Evolutionary conservation across 1,140 invertebrate species (phyloP).

Genomic region (Zophobas atratus): DNA sequence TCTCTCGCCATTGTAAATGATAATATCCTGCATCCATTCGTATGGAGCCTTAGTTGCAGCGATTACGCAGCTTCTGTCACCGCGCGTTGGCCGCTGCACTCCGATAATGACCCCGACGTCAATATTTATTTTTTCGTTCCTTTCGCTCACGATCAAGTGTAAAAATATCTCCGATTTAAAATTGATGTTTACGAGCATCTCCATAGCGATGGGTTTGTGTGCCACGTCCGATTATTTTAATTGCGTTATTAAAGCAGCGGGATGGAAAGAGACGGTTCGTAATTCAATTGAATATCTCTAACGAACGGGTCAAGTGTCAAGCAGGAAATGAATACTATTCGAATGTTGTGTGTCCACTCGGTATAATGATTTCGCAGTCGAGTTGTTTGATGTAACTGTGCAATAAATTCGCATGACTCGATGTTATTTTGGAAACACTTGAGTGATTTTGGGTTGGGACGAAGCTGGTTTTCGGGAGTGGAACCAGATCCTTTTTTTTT

Average conservation of each 20-base stretch:
- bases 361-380: neutral
- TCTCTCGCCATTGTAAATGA: slow-evolving; percentile 36
- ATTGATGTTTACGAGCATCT: slow-evolving; percentile 18
- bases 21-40: slow-evolving; percentile 32
- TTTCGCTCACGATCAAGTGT: neutral
- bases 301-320: neutral
- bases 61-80: neutral
- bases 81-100: slow-evolving; percentile 18
- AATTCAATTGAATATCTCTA: neutral
- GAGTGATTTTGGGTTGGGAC: too few relatives aligned
- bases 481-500: too few relatives aligned
- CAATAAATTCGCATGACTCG: neutral
- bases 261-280: neutral
- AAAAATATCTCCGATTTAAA: slow-evolving; percentile 20
- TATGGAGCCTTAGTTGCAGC: slow-evolving; percentile 28
- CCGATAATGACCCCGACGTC: neutral
- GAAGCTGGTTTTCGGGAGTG: too few relatives aligned
- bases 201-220: neutral
- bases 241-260: slow-evolving; percentile 1
- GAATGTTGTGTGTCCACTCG: neutral
- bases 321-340: slow-evolving; percentile 6
- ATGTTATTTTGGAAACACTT: neutral
- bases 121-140: slow-evolving; percentile 7
- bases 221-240: neutral
- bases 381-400: neutral